Conservation (phyloP, 2,888 invertebrate species). For the Sepiola atlantica region DNA sequence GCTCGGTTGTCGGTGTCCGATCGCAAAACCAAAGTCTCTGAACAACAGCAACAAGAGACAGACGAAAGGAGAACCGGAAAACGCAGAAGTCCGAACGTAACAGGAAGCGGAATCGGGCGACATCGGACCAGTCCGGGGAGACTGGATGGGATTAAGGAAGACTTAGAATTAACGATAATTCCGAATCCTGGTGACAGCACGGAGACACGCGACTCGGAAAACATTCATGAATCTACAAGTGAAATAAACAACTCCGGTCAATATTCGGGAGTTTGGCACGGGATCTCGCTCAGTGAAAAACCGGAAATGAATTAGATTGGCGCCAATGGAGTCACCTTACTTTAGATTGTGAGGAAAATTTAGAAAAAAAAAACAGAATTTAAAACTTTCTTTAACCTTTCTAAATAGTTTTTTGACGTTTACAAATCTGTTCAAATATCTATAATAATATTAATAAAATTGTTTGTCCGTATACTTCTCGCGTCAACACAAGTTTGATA, state of each 20-base stretch:
- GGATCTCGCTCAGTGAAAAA: background rate
- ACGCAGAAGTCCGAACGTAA: background rate
- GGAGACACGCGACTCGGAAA: background rate
- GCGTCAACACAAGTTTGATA: no score
- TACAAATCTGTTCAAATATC: no score
- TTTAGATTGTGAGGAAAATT: background rate
- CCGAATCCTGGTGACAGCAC: background rate
- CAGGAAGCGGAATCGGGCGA: background rate
- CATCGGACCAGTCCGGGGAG: background rate
- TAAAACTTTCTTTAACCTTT: no score
- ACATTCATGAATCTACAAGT: background rate
- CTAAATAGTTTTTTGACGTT: no score
- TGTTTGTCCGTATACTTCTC: no score
- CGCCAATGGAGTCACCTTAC: background rate
- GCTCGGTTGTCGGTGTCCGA: background rate
- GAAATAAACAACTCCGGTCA: background rate
- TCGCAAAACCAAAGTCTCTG: background rate
- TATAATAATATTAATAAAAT: no score
- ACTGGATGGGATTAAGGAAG: background rate
- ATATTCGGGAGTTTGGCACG: background rate
- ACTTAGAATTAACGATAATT: background rate
- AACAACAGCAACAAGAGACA: background rate
- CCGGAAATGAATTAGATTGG: background rate
- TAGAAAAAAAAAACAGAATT: background rate
- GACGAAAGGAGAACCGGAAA: background rate